Evolutionary conservation across 2,113 vertebrate genomes (phyloP), one percentile per base, ranked within the genome.

Genomic region (Hipposideros armiger): DNA sequence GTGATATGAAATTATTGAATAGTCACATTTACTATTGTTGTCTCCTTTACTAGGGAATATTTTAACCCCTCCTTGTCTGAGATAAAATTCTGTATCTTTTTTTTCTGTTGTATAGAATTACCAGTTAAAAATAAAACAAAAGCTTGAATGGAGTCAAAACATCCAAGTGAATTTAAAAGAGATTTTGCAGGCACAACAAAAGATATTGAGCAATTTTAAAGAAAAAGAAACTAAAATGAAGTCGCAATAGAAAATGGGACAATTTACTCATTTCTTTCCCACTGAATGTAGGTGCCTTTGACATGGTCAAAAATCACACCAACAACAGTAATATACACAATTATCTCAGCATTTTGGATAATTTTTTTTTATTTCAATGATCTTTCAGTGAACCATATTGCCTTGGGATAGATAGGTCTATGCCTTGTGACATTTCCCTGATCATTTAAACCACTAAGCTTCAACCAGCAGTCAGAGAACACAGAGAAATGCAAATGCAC

Each of bases 401-500:
- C 58, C 47, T 76, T 36, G 36, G 60, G 64, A 73, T 26, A 77
- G 15, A 73, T 26, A 77, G 15, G 45, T 95, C 11, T 16, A 56
- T 54, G 67, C 22, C 17, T 36, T 87, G 64, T 91, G 81, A 92
- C 69, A 86, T 91, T 78, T 96, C n/a, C n/a, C 40, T 42, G 56
- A 95, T 76, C 74, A 83, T 72, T 67, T 60, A 83, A 80, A 94
- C 83, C 90, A 89, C 30, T 87, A 28, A 50, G 72, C n/a, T 74
- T 80, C 40, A 93, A 60, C 74, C 36, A 62, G 70, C 60, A 90
- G 58, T 69, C 56, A 60, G 69, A 93, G 64, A 88, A 89, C 82
- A 94, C 91, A 94, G 70, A 81, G 62, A 92, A 72, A 81, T 64
- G 42, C 28, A 91, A 92, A 88, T 30, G 5, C 7, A 40, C 22